Evolutionary conservation across 2,888 invertebrate species (phyloP).

Genomic region (Hetaerina titia): DNA sequence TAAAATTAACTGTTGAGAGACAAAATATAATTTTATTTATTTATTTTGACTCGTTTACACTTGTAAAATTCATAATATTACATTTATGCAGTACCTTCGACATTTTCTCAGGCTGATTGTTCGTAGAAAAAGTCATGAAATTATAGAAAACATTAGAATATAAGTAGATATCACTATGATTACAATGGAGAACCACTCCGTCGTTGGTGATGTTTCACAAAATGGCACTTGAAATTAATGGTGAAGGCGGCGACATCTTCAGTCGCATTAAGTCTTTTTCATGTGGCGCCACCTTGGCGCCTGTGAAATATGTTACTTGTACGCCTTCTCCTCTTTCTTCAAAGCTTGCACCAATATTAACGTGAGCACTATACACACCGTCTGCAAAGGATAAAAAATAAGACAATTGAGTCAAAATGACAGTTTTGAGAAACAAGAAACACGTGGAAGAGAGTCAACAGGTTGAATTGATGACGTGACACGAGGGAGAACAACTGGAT

Average conservation of each 20-base stretch:
- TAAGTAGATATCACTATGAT: background rate
- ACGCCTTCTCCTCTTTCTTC: constrained; percentile 61
- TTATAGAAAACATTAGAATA: background rate
- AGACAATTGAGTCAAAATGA: background rate
- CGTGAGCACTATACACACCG: background rate
- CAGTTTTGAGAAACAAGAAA: background rate
- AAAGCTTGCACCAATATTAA: constrained; percentile 29
- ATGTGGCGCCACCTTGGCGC: background rate
- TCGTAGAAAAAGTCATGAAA: background rate
- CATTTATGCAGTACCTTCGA: background rate
- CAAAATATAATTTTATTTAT: background rate
- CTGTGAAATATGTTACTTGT: background rate
- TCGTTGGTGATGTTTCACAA: too few relatives aligned
- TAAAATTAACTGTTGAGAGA: too few relatives aligned
- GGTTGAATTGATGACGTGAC: too few relatives aligned
- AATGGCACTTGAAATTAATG: too few relatives aligned
- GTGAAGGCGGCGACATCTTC: background rate
- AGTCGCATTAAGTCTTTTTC: background rate
- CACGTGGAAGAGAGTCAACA: too few relatives aligned
- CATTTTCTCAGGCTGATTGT: background rate
- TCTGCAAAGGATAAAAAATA: background rate
- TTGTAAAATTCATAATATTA: background rate
- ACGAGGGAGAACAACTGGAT: too few relatives aligned
- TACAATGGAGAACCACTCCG: too few relatives aligned
- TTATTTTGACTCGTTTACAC: background rate